phyloP scores from a whole-genome alignment of 1,140 invertebrate species.

The Eumeta japonica region DNA sequence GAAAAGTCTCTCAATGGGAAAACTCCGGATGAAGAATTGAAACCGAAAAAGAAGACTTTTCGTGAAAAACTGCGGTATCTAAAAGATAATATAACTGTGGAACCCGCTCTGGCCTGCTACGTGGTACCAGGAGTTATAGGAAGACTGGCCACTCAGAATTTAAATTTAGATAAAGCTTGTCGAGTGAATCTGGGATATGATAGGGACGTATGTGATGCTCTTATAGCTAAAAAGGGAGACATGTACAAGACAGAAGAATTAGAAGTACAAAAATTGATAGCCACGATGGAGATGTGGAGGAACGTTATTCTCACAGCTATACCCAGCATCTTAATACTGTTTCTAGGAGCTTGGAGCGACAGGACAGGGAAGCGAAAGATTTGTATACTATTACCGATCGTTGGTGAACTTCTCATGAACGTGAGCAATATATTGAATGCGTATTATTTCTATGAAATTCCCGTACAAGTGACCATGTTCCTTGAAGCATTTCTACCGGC shows the following conservation, averaged over 20 bases:
- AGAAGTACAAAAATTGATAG: conserved; percentile 55
- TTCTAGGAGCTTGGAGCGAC: conserved; percentile 66
- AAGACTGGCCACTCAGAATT: conserved; percentile 56
- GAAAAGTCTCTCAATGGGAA: no score
- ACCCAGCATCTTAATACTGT: conserved; percentile 54
- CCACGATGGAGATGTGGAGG: conserved; percentile 58
- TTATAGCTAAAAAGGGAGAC: conserved; percentile 44
- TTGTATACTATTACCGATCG: conserved; percentile 74
- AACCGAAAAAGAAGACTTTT: conserved; percentile 39
- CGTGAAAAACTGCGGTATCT: conserved; percentile 47
- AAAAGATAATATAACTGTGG: conserved; percentile 55
- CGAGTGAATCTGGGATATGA: conserved; percentile 58
- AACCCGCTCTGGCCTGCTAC: conserved; percentile 57
- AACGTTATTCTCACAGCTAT: conserved; percentile 51
- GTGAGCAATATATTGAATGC: conserved; percentile 72
- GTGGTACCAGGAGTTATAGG: conserved; percentile 54
- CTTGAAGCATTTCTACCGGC: conserved; percentile 65
- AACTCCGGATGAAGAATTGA: no score
- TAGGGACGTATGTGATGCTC: conserved; percentile 51
- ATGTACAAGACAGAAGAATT: conserved; percentile 44
- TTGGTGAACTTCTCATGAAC: conserved; percentile 72
- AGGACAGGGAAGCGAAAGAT: conserved; percentile 69
- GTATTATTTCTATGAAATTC: conserved; percentile 68
- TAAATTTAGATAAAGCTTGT: conserved; percentile 64
- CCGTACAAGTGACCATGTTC: conserved; percentile 70